Percentiles rank a stretch among this genome's conserved stretches.
phyloP scores from a whole-genome alignment of 2,113 vertebrate species.

The Copsychus sechellarum region DNA sequence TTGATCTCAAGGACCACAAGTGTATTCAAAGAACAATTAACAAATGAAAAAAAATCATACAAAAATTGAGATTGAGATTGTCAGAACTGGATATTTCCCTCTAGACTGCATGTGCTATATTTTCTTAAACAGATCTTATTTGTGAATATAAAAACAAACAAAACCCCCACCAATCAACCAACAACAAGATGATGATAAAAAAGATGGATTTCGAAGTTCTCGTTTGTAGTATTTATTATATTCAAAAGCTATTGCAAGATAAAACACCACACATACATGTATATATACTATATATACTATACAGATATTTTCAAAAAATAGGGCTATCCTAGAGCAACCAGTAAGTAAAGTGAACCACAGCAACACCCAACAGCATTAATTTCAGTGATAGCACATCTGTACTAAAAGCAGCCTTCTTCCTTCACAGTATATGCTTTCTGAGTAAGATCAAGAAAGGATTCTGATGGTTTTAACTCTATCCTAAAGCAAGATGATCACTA shows the following conservation, averaged over 20 bases:
- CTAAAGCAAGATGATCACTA: slow-evolving; percentile 59
- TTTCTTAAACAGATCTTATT: not conserved
- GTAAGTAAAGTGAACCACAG: not conserved
- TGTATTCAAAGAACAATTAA: not conserved
- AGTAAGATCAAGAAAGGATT: slow-evolving; percentile 44
- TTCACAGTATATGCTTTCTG: not conserved
- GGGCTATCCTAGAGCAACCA: not conserved
- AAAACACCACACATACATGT: not conserved
- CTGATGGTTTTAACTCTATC: slow-evolving; percentile 18
- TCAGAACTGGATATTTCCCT: not conserved
- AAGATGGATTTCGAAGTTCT: not conserved
- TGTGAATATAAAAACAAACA: not conserved
- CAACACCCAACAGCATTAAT: not conserved
- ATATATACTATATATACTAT: not conserved
- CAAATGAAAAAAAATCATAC: not conserved
- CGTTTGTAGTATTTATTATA: not conserved
- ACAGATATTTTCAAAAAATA: not conserved
- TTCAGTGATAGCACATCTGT: not conserved
- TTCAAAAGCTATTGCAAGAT: not conserved
- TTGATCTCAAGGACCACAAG: not conserved
- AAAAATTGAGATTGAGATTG: not conserved
- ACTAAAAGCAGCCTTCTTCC: not conserved
- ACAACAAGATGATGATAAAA: not conserved
- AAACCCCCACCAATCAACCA: rapidly evolving
- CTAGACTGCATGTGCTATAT: not conserved